Conservation (phyloP, 1,140 invertebrate genomes). For the Zophobas morio region DNA sequence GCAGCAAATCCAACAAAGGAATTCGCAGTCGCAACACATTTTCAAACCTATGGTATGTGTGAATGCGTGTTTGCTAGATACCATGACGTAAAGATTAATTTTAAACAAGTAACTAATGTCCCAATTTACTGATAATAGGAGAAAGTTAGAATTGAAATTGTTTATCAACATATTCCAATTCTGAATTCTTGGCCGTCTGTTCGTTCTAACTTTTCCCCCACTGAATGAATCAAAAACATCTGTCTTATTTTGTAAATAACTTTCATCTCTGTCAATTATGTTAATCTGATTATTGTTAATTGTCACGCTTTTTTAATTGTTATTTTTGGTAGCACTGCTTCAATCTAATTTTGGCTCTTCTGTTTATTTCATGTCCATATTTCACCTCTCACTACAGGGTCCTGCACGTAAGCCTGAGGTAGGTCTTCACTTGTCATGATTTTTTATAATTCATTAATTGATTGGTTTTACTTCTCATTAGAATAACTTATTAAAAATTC, state of each 20-base stretch:
- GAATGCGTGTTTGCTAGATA: too few relatives aligned
- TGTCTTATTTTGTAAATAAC: conserved; percentile 20
- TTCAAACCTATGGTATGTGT: conserved; percentile 85
- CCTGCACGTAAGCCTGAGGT: conserved; percentile 88
- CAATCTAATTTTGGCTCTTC: conserved; percentile 65
- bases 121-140: conserved; percentile 7
- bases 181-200: conserved; percentile 3
- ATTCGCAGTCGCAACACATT: conserved; percentile 82
- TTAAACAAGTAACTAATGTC: conserved; percentile 31
- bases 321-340: conserved; percentile 59
- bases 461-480: too few relatives aligned
- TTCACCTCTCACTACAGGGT: conserved; percentile 69
- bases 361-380: conserved; percentile 67
- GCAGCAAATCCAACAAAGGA: conserved; percentile 77
- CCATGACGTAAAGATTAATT: background rate
- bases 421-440: conserved; percentile 66
- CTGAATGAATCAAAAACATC: conserved; percentile 14
- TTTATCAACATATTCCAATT: too few relatives aligned
- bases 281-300: conserved; percentile 26
- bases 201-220: conserved; percentile 31
- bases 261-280: conserved; percentile 26
- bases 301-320: conserved; percentile 50
- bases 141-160: conserved; percentile 19
- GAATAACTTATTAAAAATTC: too few relatives aligned
- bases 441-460: background rate